Evolutionary conservation across 1,140 invertebrate species (phyloP).

Genomic region (Temnothorax nylanderi): DNA sequence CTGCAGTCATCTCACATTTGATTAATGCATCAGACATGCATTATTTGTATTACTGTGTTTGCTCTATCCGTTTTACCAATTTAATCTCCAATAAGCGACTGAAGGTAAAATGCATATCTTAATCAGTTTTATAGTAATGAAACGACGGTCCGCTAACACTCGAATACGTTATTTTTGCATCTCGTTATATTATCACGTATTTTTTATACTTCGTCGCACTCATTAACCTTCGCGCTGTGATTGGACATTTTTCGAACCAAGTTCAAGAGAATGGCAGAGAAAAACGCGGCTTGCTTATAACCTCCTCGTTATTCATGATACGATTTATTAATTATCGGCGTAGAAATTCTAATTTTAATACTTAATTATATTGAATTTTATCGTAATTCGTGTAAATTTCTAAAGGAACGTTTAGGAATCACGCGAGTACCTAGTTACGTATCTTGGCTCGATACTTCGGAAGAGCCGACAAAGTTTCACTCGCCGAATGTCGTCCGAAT

Average conservation of each 20-base stretch:
- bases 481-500: slow-evolving; percentile 26
- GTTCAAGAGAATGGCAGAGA: not conserved
- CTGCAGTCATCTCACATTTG: not conserved
- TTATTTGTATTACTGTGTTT: not conserved
- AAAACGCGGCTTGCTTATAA: not conserved
- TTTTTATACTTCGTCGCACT: not conserved
- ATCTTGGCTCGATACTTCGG: slow-evolving; percentile 1
- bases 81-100: not conserved
- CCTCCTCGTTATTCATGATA: not conserved
- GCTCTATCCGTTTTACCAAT: not conserved
- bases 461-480: slow-evolving; percentile 9
- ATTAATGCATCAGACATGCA: not conserved
- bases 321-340: not conserved
- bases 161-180: not conserved
- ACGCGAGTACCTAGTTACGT: slow-evolving; percentile 4
- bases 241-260: not conserved
- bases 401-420: not conserved
- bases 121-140: not conserved
- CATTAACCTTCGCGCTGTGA: not conserved
- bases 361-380: not conserved
- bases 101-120: not conserved
- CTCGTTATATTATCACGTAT: not conserved
- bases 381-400: slow-evolving; percentile 2
- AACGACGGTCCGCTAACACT: not conserved
- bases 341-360: not conserved